A percentile compares a stretch with the other conserved stretches of the same genome.
phyloP scores from a whole-genome alignment of 2,113 vertebrate genomes.

The Pica pica region DNA sequence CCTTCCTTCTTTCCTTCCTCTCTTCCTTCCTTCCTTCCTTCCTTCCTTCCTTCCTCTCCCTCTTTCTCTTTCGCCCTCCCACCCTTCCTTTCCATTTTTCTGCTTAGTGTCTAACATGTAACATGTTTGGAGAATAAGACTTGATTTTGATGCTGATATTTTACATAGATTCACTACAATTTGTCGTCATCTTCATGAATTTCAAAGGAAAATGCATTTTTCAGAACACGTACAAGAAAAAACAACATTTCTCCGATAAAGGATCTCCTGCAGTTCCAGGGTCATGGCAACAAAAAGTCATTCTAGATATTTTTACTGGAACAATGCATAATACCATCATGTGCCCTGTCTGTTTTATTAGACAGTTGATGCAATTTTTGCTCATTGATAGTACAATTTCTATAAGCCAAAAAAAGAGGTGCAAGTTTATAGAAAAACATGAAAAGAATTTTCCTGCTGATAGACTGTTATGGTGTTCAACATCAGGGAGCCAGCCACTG shows the following conservation, averaged over 20 bases:
- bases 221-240: background rate
- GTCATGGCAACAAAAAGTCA: background rate
- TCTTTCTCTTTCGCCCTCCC: background rate
- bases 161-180: background rate
- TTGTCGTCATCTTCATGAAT: background rate
- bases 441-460: background rate
- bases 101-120: background rate
- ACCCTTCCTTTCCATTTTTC: background rate
- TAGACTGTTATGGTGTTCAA: background rate
- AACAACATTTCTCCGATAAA: background rate
- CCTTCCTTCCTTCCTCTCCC: rapidly evolving
- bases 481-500: background rate
- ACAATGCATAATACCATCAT: background rate
- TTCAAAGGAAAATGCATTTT: background rate
- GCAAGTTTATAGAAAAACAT: background rate
- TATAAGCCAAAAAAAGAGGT: background rate
- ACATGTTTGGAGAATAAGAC: background rate
- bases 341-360: background rate
- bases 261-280: background rate
- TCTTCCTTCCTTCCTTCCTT: too few relatives aligned
- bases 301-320: background rate
- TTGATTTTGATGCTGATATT: background rate
- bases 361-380: background rate
- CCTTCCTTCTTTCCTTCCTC: too few relatives aligned
- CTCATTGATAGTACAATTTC: background rate